Evolutionary conservation across 1,140 invertebrate genomes (phyloP).

Genomic region (Caenorhabditis latens): DNA sequence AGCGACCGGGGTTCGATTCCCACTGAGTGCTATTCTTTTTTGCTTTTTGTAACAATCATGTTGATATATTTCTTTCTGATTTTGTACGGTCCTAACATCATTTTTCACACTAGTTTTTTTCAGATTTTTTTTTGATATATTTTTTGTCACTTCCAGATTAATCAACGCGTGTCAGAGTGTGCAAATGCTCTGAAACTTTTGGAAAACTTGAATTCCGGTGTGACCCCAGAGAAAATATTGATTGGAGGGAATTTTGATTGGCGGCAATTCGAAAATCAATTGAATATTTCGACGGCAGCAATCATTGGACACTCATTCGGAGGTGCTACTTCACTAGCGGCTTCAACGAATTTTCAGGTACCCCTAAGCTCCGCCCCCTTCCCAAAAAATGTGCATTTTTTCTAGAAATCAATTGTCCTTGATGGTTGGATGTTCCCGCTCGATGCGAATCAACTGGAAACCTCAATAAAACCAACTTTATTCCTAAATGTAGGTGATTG

Average conservation of each 20-base stretch:
- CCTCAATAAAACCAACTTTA: slow-evolving; percentile 81
- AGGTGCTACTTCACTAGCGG: slow-evolving; percentile 81
- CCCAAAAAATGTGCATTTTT: too few species aligned
- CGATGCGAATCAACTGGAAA: slow-evolving; percentile 79
- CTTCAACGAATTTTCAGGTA: slow-evolving; percentile 74
- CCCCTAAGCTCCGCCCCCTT: too few species aligned
- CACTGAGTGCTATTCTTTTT: too few species aligned
- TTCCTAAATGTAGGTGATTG: slow-evolving; percentile 83
- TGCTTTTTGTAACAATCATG: background rate
- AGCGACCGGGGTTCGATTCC: too few species aligned
- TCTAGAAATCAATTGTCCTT: slow-evolving; percentile 80
- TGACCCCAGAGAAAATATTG: background rate
- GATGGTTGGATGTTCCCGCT: slow-evolving; percentile 85
- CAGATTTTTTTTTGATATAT: too few species aligned
- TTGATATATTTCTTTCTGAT: slow-evolving; percentile 49
- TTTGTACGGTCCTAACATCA: too few species aligned
- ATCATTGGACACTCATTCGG: slow-evolving; percentile 84
- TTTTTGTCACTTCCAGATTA: too few species aligned
- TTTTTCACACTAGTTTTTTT: too few species aligned
- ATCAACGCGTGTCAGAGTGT: slow-evolving; percentile 81
- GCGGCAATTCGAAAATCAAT: slow-evolving; percentile 78
- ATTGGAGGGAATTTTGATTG: slow-evolving; percentile 50
- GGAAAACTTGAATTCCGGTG: slow-evolving; percentile 80
- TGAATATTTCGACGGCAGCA: slow-evolving; percentile 81
- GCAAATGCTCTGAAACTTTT: slow-evolving; percentile 80